phyloP scores from a whole-genome alignment of 2,113 vertebrate species.

The Emydocephalus ijimae region DNA sequence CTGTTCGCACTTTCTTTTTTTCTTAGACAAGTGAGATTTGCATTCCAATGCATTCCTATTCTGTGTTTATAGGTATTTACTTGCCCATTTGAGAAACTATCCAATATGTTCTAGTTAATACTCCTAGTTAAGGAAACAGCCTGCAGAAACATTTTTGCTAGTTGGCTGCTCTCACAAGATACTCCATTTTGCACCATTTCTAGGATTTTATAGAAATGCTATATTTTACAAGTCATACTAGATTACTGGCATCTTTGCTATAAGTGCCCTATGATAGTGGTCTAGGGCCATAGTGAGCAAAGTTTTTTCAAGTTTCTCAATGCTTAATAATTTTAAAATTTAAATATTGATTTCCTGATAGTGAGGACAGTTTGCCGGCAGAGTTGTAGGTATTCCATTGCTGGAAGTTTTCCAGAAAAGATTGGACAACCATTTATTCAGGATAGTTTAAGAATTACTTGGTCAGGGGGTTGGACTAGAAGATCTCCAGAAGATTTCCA shows the following conservation, averaged over 20 bases:
- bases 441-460: neutral
- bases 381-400: neutral
- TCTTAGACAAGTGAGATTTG: neutral
- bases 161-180: too few relatives aligned
- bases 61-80: neutral
- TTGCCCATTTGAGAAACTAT: neutral
- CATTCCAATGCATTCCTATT: neutral
- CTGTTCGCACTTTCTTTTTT: neutral
- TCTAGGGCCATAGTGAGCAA: too few relatives aligned
- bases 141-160: too few relatives aligned
- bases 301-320: neutral
- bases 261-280: too few relatives aligned
- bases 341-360: neutral
- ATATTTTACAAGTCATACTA: too few relatives aligned
- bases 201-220: too few relatives aligned
- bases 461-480: neutral
- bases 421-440: neutral
- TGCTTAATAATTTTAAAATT: neutral
- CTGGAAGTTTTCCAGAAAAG: neutral
- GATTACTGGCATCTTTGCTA: too few relatives aligned
- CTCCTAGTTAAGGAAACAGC: too few relatives aligned
- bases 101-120: neutral
- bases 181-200: too few relatives aligned
- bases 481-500: neutral
- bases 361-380: neutral